Conservation (phyloP, 2,888 invertebrate species). For the Drosophila barbarae region DNA sequence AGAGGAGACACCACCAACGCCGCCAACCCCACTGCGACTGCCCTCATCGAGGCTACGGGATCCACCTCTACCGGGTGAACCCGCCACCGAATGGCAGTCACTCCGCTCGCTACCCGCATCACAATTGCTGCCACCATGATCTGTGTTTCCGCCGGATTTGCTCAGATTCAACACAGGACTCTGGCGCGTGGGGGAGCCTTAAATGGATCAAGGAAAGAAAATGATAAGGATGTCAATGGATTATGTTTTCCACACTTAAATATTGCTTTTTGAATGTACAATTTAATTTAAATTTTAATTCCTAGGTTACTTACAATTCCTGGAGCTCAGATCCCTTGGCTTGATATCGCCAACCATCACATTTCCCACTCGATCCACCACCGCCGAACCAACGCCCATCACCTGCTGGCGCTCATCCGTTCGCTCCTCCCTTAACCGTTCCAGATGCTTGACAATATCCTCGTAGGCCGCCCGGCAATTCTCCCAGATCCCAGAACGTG, state of each 20-base stretch:
- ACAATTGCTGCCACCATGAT: conserved; percentile 86
- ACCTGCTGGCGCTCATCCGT: conserved; percentile 91
- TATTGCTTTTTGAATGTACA: not conserved
- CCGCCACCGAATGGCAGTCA: conserved; percentile 82
- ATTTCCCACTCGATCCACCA: conserved; percentile 52
- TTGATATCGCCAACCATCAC: conserved; percentile 85
- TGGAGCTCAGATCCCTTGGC: conserved; percentile 91
- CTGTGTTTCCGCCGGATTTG: conserved; percentile 87
- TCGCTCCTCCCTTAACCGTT: conserved; percentile 95
- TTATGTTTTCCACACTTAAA: not conserved
- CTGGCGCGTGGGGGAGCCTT: conserved; percentile 90
- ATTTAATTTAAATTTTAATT: not conserved
- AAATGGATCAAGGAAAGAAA: not conserved
- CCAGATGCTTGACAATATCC: conserved; percentile 96
- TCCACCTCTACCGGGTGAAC: conserved; percentile 81
- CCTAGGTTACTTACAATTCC: conserved; percentile 85
- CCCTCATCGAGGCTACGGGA: conserved; percentile 69
- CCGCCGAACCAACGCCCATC: conserved; percentile 80
- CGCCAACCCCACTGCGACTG: conserved; percentile 66
- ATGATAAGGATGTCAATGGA: not conserved
- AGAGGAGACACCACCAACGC: conserved; percentile 46
- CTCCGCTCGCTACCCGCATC: conserved; percentile 84
- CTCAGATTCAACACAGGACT: conserved; percentile 95
- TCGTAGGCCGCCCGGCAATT: conserved; percentile 96
- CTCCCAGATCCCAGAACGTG: conserved; percentile 96